These are phyloP conservation scores for Seira sanloemensis DNA, from an alignment of 2,888 invertebrate genomes.

Conservation along the genomic window DNA sequence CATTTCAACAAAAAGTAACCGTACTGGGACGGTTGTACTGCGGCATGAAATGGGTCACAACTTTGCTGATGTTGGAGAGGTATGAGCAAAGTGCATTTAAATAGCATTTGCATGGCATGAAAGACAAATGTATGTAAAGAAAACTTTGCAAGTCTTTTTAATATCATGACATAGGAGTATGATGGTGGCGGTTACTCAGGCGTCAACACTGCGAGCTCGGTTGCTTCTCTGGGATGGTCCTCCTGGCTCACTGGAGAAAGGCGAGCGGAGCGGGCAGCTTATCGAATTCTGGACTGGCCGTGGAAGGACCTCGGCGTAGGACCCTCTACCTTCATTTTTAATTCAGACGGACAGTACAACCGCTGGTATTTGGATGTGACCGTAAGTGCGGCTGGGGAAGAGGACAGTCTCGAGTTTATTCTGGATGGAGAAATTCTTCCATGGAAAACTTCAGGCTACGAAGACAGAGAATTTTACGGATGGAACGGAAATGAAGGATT, in stretches of 20 bases:
- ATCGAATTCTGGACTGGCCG: conserved; percentile 66
- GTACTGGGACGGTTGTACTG: conserved; percentile 70
- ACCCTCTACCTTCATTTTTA: conserved; percentile 34
- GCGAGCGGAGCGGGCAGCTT: conserved; percentile 65
- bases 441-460: conserved; percentile 64
- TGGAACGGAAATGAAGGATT: conserved; percentile 68
- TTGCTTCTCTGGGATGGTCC: conserved; percentile 58
- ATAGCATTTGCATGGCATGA: too few species aligned
- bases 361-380: conserved; percentile 67
- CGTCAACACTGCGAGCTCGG: conserved; percentile 61
- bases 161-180: too few species aligned
- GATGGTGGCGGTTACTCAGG: conserved; percentile 67
- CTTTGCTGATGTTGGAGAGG: conserved; percentile 64
- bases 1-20: conserved; percentile 67
- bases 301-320: conserved; percentile 62
- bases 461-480: conserved; percentile 70
- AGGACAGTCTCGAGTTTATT: conserved; percentile 65
- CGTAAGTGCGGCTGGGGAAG: conserved; percentile 68
- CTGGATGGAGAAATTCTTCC: conserved; percentile 68
- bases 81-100: neutral
- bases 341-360: conserved; percentile 65
- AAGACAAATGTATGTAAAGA: too few species aligned
- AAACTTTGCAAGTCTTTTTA: too few species aligned
- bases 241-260: conserved; percentile 60
- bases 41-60: conserved; percentile 67